Conservation (phyloP, 2,113 vertebrate genomes). For the Hyperopisus bebe region DNA sequence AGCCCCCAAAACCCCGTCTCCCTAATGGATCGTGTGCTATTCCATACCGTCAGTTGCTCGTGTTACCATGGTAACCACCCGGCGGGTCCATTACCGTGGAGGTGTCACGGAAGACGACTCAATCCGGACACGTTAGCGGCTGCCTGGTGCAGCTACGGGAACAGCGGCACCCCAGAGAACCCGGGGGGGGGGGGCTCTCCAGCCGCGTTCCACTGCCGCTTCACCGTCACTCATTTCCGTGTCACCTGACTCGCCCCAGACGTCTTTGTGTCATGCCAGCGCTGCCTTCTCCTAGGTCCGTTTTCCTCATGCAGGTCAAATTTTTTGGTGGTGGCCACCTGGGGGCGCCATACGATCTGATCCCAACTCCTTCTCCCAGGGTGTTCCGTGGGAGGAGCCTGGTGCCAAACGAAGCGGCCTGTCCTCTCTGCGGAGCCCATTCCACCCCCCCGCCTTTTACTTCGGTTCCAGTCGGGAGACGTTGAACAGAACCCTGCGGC, state of each 20-base stretch:
- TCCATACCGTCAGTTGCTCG: conserved; percentile 35
- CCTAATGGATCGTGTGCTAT: conserved; percentile 49
- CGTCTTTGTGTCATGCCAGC: no score
- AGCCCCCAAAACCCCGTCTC: background rate
- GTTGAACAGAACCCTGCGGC: conserved; percentile 28
- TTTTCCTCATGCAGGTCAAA: conserved; percentile 44
- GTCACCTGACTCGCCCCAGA: background rate
- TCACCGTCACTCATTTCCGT: background rate
- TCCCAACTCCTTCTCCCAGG: conserved; percentile 34
- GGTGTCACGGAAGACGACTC: conserved; percentile 45
- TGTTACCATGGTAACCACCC: conserved; percentile 50
- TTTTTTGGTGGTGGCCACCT: conserved; percentile 37
- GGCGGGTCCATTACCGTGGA: conserved; percentile 40
- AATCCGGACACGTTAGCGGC: conserved; percentile 28
- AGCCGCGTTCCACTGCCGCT: background rate
- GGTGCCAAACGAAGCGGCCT: conserved; percentile 33
- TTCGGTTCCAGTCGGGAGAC: conserved; percentile 13
- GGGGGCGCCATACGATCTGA: conserved; percentile 31
- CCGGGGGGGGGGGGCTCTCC: background rate
- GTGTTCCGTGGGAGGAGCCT: conserved; percentile 36
- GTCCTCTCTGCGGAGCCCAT: background rate
- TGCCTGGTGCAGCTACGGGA: conserved; percentile 22
- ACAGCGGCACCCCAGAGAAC: background rate
- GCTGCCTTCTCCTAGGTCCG: conserved; percentile 30
- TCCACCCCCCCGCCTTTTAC: background rate